phyloP scores from a whole-genome alignment of 2,113 vertebrate species.

The Falcunculus frontatus region DNA sequence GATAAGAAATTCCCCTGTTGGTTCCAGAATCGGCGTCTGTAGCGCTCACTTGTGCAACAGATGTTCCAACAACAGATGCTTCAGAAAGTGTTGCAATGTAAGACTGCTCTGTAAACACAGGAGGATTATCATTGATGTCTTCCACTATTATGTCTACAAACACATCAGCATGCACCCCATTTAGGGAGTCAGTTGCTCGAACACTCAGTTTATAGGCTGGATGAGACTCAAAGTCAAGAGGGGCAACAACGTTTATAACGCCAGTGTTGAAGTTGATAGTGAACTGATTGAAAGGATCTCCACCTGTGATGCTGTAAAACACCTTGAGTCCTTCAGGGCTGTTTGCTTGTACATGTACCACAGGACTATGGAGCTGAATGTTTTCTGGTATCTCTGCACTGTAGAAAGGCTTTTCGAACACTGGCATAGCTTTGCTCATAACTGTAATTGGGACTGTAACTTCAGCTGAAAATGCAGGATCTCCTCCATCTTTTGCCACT shows the following conservation, averaged over 20 bases:
- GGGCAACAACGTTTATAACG: constrained; percentile 84
- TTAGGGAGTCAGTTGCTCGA: constrained; percentile 90
- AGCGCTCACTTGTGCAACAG: constrained; percentile 81
- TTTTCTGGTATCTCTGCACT: constrained; percentile 92
- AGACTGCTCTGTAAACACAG: constrained; percentile 78
- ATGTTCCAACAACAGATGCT: constrained; percentile 85
- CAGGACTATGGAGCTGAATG: constrained; percentile 85
- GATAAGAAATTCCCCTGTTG: constrained; percentile 87
- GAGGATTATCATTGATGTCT: constrained; percentile 92
- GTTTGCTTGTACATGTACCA: constrained; percentile 90
- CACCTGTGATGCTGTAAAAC: constrained; percentile 91
- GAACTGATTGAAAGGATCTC: constrained; percentile 93
- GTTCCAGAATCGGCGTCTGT: constrained; percentile 87
- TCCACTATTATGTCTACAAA: constrained; percentile 93
- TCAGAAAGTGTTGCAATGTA: constrained; percentile 87
- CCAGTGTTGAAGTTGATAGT: constrained; percentile 94
- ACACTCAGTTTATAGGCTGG: constrained; percentile 93
- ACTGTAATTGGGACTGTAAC: constrained; percentile 86
- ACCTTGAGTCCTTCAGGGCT: constrained; percentile 93
- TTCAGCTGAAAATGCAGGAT: constrained; percentile 83
- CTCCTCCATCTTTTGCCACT: constrained; percentile 86
- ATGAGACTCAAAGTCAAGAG: constrained; percentile 92
- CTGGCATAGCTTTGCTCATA: constrained; percentile 91
- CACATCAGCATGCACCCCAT: constrained; percentile 86
- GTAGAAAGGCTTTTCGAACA: constrained; percentile 96